Conservation (phyloP, 2,797 vertebrate genomes). For the Oreortyx pictus region DNA sequence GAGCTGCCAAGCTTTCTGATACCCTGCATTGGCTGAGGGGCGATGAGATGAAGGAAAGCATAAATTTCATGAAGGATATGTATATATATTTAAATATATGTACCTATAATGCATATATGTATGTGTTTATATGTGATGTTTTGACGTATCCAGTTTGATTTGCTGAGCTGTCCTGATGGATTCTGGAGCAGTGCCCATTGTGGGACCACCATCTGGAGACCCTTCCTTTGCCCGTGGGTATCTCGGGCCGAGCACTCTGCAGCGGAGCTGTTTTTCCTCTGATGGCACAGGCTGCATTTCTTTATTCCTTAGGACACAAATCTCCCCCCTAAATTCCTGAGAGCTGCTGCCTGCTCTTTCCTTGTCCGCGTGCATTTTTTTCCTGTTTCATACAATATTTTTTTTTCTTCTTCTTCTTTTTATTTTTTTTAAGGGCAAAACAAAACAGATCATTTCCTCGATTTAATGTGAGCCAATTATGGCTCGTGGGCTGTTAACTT, state of each 20-base stretch:
- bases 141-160: background rate
- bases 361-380: background rate
- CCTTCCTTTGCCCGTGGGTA: background rate
- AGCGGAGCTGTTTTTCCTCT: background rate
- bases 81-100: background rate
- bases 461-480: slow-evolving; percentile 68
- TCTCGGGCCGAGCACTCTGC: slow-evolving; percentile 5
- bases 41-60: background rate
- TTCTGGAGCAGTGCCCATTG: accelerated
- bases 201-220: background rate
- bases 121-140: background rate
- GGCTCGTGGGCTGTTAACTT: slow-evolving; percentile 74
- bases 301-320: background rate
- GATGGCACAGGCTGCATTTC: slow-evolving; percentile 6
- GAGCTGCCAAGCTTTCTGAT: background rate
- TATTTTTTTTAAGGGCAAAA: background rate
- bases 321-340: slow-evolving; percentile 39
- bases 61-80: background rate
- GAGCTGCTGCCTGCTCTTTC: slow-evolving; percentile 54
- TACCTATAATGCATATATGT: background rate
- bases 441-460: slow-evolving; percentile 71
- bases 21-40: background rate
- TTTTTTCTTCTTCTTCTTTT: background rate
- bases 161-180: background rate
- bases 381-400: slow-evolving; percentile 14